Base-by-base conservation (phyloP, 2,113 vertebrate species). In the Buteo buteo region DNA sequence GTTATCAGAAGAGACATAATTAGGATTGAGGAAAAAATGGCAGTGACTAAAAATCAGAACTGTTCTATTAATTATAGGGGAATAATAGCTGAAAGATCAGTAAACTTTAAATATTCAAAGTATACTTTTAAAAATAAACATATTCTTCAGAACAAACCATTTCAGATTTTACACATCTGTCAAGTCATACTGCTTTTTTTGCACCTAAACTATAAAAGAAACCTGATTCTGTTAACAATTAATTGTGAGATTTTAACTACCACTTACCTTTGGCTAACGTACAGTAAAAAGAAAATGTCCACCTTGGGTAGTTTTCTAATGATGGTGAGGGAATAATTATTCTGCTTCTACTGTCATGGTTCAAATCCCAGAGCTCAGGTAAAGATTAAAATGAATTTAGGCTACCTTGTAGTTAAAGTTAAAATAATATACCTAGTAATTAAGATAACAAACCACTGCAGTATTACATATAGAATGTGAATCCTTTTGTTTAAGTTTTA, bases 201-300 rank as follows among this genome's bases (percentile, higher is more conserved):
- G 58, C 81, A 95, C 61, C 66, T 95, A 70, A 96, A 62, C 61
- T 97, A 86, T 95, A 89, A 97, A 88, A 96, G 66, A 96, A 97
- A 95, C 16, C n/a, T 57, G 73, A 95, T 78, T 95, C 70, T 94
- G 72, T 73, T 88, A 97, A 96, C 79, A 88, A 95, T 79, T 94
- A 96, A 93, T 95, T 95, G 91, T 94, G 90, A 94, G 86, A 94
- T 96, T 97, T 97, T 97, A 98, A 97, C 91, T 93, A 95, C 91
- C 58, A 93, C 78, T 97, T 97, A 91, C 85, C 34, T 96, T 88
- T 94, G 61, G 67, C 89, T 97, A 97, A 96, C 14, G 13, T 65
- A 88, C 73, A 96, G 73, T 97, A 97, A 96, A 98, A 97, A 90
- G 58, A 89, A 97, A 98, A 96, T 93, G 64, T 90, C 94, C 94